Percentiles rank a stretch among this genome's conserved stretches.
phyloP scores from a whole-genome alignment of 2,113 vertebrate genomes.

The Corythornis vintsioides region DNA sequence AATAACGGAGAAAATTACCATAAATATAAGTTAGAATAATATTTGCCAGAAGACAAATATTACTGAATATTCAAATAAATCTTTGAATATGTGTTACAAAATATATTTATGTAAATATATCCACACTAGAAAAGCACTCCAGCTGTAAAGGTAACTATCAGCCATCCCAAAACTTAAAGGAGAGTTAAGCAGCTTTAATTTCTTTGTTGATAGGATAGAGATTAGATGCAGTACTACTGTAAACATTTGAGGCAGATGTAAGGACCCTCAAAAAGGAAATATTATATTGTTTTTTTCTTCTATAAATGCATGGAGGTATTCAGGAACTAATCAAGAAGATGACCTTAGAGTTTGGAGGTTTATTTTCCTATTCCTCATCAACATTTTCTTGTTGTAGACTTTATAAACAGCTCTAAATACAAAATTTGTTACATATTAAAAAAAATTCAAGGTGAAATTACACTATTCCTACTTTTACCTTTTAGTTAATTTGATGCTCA shows the following conservation, averaged over 20 bases:
- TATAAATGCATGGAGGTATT: not conserved
- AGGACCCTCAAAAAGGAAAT: not conserved
- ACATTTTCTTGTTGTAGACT: not conserved
- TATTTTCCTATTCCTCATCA: not conserved
- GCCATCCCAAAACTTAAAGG: not conserved
- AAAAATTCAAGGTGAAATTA: not conserved
- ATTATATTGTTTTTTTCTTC: not conserved
- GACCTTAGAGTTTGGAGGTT: not conserved
- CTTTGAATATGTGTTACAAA: constrained; percentile 7
- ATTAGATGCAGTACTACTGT: not conserved
- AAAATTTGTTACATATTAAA: not conserved
- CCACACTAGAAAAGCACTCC: not conserved
- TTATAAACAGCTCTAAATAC: not conserved
- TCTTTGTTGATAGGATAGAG: not conserved
- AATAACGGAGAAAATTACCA: constrained; percentile 47
- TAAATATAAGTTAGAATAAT: constrained; percentile 53
- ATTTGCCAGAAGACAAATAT: constrained; percentile 36
- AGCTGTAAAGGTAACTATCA: constrained; percentile 36
- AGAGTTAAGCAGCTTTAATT: constrained; percentile 1
- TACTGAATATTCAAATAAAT: constrained; percentile 45
- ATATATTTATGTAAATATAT: constrained; percentile 54
- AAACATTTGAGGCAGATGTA: not conserved
- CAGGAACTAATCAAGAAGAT: not conserved
- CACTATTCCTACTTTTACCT: not conserved
- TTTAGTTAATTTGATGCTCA: not conserved